Base-by-base conservation (phyloP, 2,797 vertebrate species). In the Falco naumanni region DNA sequence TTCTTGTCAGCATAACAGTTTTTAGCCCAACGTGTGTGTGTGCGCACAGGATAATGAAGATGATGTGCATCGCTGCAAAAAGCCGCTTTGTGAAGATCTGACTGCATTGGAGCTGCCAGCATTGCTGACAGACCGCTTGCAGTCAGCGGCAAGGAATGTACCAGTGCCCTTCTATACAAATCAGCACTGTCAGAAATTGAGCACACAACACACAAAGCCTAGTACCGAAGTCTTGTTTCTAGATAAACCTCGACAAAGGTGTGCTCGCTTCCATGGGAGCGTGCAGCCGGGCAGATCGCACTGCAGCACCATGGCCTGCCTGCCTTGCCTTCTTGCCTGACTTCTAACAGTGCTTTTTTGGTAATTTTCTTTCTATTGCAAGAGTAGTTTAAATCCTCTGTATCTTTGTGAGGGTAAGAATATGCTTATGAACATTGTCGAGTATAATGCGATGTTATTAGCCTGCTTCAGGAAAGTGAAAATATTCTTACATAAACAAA, bases 231-330 rank as follows among this genome's bases (percentile, higher is more conserved):
- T 22, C 28, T 71, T 13, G 2, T 21, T 84, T 79, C 19, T 12
- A 63, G 76, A 39, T 45, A 41, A 83, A 68, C 21, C 16, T 74
- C 2, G 1, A 39, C 59, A 45, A 41, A 54, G 71, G 37, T 18
- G 17, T 2, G 0, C 37, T 48, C 1, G 15, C n/a, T 57, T 64
- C 50, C 39, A 2, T 13, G 24, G 39, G 16, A 24, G 50, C 3
- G 60, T 24, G 39, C 25, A 39, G 22, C 45, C 41, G 54, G 5
- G 25, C 8, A 6, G 31, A 33, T 63, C 2, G 3, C 1, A 1
- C 34, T 57, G 66, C 33, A 48, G 80, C 66, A 45, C 65, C 24
- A 0, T 7, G 25, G 15, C 68, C 41, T 48, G 22, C 59, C 34
- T 39, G 54, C 28, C 29, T n/a, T 37, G 9, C 66, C 54, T 51